Base-by-base conservation (phyloP, 2,113 vertebrate species). In the Caracal caracal region DNA sequence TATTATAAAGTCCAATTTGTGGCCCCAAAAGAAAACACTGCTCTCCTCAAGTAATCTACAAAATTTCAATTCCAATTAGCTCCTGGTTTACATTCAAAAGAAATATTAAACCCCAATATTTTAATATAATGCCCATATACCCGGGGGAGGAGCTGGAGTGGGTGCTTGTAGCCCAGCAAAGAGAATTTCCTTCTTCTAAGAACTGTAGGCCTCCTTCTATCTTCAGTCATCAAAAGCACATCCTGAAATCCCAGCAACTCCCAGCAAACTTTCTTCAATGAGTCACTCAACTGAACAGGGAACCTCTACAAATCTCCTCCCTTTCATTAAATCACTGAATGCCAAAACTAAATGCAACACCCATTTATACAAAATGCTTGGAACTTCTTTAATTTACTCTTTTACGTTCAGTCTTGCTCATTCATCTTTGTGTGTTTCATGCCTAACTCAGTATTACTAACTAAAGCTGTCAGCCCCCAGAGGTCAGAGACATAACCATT, bases 41-140 rank as follows among this genome's bases (percentile, higher is more conserved):
- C 3, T 83, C 30, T 63, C 19, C 61, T 95, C 10, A 30, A 53
- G n/a, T 56, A 51, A 53, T 40, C 35, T 59, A 81, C 61, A 81
- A 53, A 92, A 92, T 53, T 78, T 47, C 33, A 94, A 61, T 90
- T 76, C 75, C 47, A 93, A 53, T 94, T 90, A 75, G 35, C 1
- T 49, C 33, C 24, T 81, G 24, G 78, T 65, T 40, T 56, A 65
- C 1, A 71, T 93, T 81, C n/a, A 76, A 92, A 71, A 88, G 30
- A 26, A 80, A 97, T 83, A 59, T 47, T 65, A 88, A 63, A 26
- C n/a, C 10, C 17, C n/a, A 73, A 5, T 79, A 37, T 65, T 90
- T 90, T 37, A 53, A 96, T 94, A 43, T 20, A 73, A 30, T 17
- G 4, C 4, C 6, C 35, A 1, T 26, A 10, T n/a, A 26, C 26